Percentiles rank a stretch among this genome's conserved stretches.
phyloP scores from a whole-genome alignment of 2,888 invertebrate genomes.

The Caenorhabditis sinica region DNA sequence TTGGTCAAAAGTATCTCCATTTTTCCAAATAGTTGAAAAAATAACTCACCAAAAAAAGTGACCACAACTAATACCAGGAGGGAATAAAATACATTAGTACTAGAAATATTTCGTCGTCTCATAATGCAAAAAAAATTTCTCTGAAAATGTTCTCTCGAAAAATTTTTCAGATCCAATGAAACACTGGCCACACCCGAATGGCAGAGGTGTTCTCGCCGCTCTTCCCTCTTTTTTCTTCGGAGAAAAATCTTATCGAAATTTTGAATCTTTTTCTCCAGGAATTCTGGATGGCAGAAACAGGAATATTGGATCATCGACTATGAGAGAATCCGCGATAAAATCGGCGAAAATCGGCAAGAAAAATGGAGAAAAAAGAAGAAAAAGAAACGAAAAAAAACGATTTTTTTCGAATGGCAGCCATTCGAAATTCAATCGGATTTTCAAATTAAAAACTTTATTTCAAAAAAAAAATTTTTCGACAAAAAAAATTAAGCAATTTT shows the following conservation, averaged over 20 bases:
- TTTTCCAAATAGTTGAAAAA: neutral
- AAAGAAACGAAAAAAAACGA: slow-evolving; percentile 42
- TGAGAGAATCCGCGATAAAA: neutral
- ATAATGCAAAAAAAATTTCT: too few species aligned
- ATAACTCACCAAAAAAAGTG: slow-evolving; percentile 50
- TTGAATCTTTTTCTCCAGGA: neutral
- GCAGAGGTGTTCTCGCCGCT: slow-evolving; percentile 10
- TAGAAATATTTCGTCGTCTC: slow-evolving; percentile 27
- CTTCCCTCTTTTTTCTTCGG: too few species aligned
- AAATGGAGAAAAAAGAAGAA: slow-evolving; percentile 28
- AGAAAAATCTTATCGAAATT: neutral
- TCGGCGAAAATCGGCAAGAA: slow-evolving; percentile 5
- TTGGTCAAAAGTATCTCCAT: too few species aligned
- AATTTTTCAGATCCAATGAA: slow-evolving; percentile 1
- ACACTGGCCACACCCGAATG: slow-evolving; percentile 9
- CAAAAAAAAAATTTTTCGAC: too few species aligned
- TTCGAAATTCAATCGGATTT: neutral
- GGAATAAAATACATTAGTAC: slow-evolving; percentile 31
- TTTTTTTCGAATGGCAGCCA: slow-evolving; percentile 10
- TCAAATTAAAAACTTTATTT: neutral
- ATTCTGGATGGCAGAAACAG: neutral
- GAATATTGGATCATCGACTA: neutral
- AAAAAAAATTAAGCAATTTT: slow-evolving; percentile 51
- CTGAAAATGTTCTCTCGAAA: too few species aligned
- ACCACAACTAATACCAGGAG: slow-evolving; percentile 22